Evolutionary conservation across 2,888 invertebrate genomes (phyloP), one percentile per base, ranked within the genome.

Genomic region (Hydrotaea diabolus): DNA sequence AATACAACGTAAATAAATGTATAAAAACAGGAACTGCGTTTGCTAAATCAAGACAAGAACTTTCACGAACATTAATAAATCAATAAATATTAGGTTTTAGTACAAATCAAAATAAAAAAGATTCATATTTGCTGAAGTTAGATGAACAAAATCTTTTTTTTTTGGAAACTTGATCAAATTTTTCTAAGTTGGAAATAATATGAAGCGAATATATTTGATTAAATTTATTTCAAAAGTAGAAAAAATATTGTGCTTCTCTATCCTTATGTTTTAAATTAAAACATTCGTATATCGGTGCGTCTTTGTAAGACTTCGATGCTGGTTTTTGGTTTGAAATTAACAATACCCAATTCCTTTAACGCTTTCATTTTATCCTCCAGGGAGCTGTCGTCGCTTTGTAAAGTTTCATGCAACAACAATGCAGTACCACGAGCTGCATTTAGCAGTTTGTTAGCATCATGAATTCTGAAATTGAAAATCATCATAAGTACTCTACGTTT

Each of bases 371-470:
- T 93, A 5, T 93, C 93, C 80, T 93, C 88, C 13, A 87, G 82
- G 89, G 91, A 75, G 89, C 92, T 87, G 89, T 89, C 87, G 7
- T 84, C 72, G 36, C 88, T 87, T 57, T 89, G 89, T n/a, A 98
- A 90, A 0, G 95, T 93, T 82, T 96, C 94, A 49, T 95, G 94
- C 17, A 98, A 93, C 2, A 97, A 93, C 66, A 97, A 93, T 0
- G 97, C 97, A 49, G 96, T 96, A 0, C 97, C 97, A 88, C 95
- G 94, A 62, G 96, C 94, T 88, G 97, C 92, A 88, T 95, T 96
- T 53, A 98, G 92, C 55, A 98, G 93, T 86, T 94, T 94, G 90
- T 96, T 96, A 0, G 96, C 94, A 90, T 97, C 97, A 85, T 95
- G 93, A 53, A 96, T 93, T 89, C 97, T 97, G 90, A 82, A 92